Percentiles rank a stretch among this genome's conserved stretches.
These are phyloP conservation scores for Darevskia mixta DNA, from an alignment of 2,797 vertebrate species.

Conservation along the genomic window DNA sequence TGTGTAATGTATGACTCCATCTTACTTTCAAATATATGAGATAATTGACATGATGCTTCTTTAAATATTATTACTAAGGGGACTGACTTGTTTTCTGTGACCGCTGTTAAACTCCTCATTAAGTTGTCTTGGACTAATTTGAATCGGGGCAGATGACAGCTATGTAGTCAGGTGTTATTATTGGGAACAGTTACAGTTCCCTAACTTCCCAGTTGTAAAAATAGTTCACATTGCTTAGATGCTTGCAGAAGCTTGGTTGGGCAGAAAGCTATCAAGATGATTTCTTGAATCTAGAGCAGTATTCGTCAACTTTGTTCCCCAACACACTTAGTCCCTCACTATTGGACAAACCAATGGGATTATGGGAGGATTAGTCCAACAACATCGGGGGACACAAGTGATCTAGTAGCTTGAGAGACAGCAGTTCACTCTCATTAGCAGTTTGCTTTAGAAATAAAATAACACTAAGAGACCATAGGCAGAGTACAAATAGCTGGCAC, in stretches of 20 bases:
- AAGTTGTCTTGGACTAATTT: background rate
- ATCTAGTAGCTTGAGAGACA: background rate
- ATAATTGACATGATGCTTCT: background rate
- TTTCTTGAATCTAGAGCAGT: background rate
- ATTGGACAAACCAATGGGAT: too few relatives aligned
- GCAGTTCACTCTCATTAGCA: background rate
- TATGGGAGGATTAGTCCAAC: too few relatives aligned
- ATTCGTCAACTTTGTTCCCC: too few relatives aligned
- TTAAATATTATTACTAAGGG: background rate
- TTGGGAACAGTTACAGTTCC: background rate
- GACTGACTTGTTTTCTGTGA: fast-evolving
- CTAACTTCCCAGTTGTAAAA: background rate
- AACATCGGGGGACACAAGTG: too few relatives aligned
- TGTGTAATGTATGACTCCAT: background rate
- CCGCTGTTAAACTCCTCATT: background rate
- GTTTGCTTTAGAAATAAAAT: background rate
- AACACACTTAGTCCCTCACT: too few relatives aligned
- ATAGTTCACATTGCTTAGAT: background rate
- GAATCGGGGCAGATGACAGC: slow-evolving; percentile 22
- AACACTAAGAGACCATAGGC: slow-evolving; percentile 26
- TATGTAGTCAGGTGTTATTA: background rate
- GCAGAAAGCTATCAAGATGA: background rate
- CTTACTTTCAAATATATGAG: background rate
- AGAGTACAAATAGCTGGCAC: background rate
- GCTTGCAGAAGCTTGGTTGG: background rate